Percentiles rank a stretch among this genome's conserved stretches.
Conservation (phyloP, 2,113 vertebrate species). For the Pimephales promelas region DNA sequence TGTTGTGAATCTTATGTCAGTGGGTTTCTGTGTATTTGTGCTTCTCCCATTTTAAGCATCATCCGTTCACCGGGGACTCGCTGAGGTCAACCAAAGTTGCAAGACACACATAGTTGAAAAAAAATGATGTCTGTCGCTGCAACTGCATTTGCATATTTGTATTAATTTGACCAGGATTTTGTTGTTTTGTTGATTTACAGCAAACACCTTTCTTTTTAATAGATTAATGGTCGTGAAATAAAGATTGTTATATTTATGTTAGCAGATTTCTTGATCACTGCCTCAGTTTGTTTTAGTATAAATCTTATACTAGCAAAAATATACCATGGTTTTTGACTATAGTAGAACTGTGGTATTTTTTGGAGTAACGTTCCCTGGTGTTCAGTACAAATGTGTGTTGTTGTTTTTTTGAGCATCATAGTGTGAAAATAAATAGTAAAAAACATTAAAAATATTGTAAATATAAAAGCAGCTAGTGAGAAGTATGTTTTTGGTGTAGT, state of each 20-base stretch:
- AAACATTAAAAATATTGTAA: no score
- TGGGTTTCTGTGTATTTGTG: slow-evolving; percentile 9
- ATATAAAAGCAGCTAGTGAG: no score
- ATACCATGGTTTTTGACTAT: not conserved
- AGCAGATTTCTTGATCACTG: slow-evolving; percentile 24
- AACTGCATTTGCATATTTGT: not conserved
- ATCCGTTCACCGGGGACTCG: not conserved
- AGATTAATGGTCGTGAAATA: slow-evolving; percentile 54
- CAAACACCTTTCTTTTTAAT: slow-evolving; percentile 48
- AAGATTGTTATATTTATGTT: slow-evolving; percentile 61
- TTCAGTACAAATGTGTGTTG: no score
- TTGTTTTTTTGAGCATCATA: no score
- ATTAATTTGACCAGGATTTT: not conserved
- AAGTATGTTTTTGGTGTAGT: no score
- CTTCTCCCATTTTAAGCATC: not conserved
- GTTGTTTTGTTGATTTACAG: slow-evolving; percentile 36
- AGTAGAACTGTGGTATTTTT: no score
- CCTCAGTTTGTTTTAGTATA: not conserved
- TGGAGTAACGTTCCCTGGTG: no score
- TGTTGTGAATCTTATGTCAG: slow-evolving; percentile 23
- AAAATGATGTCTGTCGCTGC: not conserved
- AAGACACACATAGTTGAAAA: not conserved
- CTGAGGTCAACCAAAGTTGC: slow-evolving; percentile 17
- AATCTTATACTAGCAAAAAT: not conserved
- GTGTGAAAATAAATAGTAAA: no score